A percentile compares a stretch with the other conserved stretches of the same genome.
phyloP scores from a whole-genome alignment of 1,140 invertebrate species.

The Adelges cooleyi region DNA sequence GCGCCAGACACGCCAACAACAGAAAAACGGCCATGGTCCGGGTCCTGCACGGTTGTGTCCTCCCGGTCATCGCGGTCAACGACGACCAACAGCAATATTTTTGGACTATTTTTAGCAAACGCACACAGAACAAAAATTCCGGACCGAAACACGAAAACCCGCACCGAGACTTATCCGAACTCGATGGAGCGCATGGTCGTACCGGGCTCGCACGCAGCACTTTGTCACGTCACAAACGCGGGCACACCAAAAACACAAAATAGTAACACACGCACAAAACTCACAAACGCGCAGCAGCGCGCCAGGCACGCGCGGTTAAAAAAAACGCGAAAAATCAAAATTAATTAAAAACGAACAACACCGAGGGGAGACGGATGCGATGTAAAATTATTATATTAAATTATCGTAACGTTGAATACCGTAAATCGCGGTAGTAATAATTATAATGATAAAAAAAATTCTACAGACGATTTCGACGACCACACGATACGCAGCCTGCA shows the following conservation, averaged over 20 bases:
- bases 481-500: background rate
- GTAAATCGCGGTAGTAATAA: too few relatives aligned
- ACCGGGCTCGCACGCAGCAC: background rate
- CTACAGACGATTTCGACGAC: slow-evolving; percentile 9
- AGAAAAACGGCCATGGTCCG: slow-evolving; percentile 4
- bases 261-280: background rate
- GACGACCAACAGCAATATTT: slow-evolving; percentile 2
- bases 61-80: background rate
- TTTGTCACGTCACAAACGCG: background rate
- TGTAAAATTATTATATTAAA: too few relatives aligned
- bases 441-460: too few relatives aligned
- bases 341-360: background rate
- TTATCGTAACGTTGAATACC: too few relatives aligned
- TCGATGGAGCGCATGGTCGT: slow-evolving; percentile 2
- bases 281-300: too few relatives aligned
- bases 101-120: background rate
- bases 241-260: background rate
- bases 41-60: background rate
- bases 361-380: too few relatives aligned
- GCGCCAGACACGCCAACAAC: background rate
- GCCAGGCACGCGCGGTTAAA: background rate
- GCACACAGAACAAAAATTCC: background rate
- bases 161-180: background rate
- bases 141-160: too few relatives aligned
- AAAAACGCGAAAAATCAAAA: background rate